phyloP scores from a whole-genome alignment of 2,113 vertebrate species.

The Emydura subglobosa region DNA sequence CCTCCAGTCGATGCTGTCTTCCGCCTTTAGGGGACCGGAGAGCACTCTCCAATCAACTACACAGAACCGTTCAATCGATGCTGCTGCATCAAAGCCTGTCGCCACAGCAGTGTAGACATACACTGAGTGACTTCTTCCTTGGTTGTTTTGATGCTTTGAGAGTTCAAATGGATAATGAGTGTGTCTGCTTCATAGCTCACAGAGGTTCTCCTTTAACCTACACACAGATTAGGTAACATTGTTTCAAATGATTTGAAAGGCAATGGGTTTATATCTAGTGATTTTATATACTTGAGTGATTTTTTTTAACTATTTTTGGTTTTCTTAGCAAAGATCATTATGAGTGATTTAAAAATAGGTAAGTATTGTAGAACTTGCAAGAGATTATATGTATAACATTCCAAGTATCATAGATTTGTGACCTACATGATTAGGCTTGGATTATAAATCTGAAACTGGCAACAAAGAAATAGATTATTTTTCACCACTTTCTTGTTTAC shows the following conservation, averaged over 20 bases:
- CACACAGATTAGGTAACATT: not conserved
- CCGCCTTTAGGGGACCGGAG: no score
- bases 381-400: not conserved
- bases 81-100: no score
- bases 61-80: no score
- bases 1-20: no score
- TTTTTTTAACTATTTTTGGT: not conserved
- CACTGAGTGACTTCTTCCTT: not conserved
- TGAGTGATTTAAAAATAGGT: not conserved
- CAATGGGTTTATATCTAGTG: not conserved
- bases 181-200: not conserved
- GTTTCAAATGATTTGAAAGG: not conserved
- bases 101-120: no score
- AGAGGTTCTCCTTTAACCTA: not conserved
- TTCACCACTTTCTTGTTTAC: not conserved
- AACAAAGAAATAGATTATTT: not conserved
- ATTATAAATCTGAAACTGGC: not conserved
- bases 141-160: no score
- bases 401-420: not conserved
- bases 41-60: no score
- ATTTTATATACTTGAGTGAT: not conserved
- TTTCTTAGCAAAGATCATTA: not conserved
- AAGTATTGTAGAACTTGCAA: not conserved
- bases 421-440: not conserved
- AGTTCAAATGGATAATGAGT: no score